A percentile compares a stretch with the other conserved stretches of the same genome.
phyloP scores from a whole-genome alignment of 2,797 vertebrate genomes.

The Phoeniculus purpureus region DNA sequence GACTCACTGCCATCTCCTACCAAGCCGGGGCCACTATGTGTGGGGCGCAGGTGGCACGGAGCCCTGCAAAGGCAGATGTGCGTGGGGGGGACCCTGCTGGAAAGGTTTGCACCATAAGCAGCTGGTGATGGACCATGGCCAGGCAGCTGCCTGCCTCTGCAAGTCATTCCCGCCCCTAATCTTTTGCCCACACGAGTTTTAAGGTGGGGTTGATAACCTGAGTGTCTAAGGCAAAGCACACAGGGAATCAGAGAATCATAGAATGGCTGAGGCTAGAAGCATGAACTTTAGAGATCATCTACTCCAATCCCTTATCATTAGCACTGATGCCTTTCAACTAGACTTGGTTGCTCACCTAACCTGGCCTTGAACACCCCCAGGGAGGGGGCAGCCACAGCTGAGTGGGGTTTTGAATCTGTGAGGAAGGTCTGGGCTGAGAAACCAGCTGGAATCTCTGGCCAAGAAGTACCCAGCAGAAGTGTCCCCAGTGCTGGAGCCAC shows the following conservation, averaged over 20 bases:
- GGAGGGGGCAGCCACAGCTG: too few relatives aligned
- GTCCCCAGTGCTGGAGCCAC: neutral
- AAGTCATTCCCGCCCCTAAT: neutral
- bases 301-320: too few relatives aligned
- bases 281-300: too few relatives aligned
- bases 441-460: neutral
- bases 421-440: neutral
- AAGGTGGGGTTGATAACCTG: neutral
- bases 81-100: slow-evolving; percentile 27
- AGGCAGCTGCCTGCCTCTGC: slow-evolving; percentile 15
- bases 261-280: too few relatives aligned
- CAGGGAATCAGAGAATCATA: accelerated
- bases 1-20: slow-evolving; percentile 64
- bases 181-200: neutral
- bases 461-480: neutral
- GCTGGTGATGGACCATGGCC: slow-evolving; percentile 37
- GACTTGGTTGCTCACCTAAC: too few relatives aligned
- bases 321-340: too few relatives aligned
- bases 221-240: neutral
- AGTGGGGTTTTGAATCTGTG: neutral
- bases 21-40: slow-evolving; percentile 60
- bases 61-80: slow-evolving; percentile 51
- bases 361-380: too few relatives aligned
- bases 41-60: slow-evolving; percentile 39
- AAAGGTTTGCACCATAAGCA: slow-evolving; percentile 13